Conservation (phyloP, 2,888 invertebrate genomes). For the Pollenia griseotomentosa region DNA sequence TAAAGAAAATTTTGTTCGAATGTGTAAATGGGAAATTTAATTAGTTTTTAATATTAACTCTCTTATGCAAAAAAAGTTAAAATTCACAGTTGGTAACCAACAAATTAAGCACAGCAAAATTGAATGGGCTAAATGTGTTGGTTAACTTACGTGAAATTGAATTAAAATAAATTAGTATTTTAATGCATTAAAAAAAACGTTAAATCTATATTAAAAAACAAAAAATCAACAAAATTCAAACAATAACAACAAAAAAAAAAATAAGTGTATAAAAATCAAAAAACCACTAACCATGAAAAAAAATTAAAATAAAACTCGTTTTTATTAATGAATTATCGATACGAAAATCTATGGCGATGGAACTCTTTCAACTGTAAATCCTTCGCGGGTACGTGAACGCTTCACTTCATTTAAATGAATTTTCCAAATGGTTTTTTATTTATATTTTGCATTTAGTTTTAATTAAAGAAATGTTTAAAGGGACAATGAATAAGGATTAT, state of each 20-base stretch:
- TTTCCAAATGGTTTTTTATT: conserved; percentile 67
- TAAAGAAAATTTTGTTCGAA: no score
- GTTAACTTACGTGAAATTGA: no score
- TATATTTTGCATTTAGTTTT: no score
- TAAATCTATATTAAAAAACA: not conserved
- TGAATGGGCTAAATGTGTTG: no score
- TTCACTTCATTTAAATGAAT: conserved; percentile 86
- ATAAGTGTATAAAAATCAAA: conserved; percentile 47
- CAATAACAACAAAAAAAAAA: conserved; percentile 54
- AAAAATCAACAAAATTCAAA: conserved; percentile 78
- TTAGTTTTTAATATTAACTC: no score
- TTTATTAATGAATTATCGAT: conserved; percentile 24
- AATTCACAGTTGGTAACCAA: no score
- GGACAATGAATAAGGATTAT: conserved; percentile 47
- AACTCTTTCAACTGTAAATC: conserved; percentile 87
- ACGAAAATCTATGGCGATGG: conserved; percentile 74
- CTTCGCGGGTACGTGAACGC: conserved; percentile 91
- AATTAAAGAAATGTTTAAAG: not conserved
- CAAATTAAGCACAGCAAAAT: no score
- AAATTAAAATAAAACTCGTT: conserved; percentile 57
- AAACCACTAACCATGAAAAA: conserved; percentile 77
- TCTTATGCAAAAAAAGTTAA: no score
- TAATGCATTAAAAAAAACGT: not conserved
- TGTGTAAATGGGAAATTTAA: no score
- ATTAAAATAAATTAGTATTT: not conserved